Evolutionary conservation across 92 coral and sea anemone species (phyloP).

Genomic region (Porites lobata): DNA sequence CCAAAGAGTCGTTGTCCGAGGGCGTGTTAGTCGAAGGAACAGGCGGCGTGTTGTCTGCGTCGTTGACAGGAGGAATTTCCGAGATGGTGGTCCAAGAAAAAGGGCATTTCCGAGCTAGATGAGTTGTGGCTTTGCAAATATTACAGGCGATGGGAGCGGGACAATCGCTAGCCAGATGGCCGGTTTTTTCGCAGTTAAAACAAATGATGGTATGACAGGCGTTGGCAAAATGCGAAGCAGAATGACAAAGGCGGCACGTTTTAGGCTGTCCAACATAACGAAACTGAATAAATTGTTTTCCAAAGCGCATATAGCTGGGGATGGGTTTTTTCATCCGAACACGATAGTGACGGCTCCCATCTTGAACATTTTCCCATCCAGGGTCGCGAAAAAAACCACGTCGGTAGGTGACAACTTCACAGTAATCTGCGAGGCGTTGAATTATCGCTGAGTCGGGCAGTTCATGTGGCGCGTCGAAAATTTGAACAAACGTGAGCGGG

Average conservation of each 20-base stretch:
- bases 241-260: conserved; percentile 34
- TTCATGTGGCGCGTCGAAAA: conserved; percentile 34
- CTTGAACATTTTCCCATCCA: not conserved
- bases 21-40: no score
- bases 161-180: conserved; percentile 18
- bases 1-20: no score
- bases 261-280: conserved; percentile 10
- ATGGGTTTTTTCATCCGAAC: not conserved
- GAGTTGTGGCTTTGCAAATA: not conserved
- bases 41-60: no score
- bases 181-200: conserved; percentile 31
- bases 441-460: conserved; percentile 30
- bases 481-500: not conserved
- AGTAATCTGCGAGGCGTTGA: not conserved
- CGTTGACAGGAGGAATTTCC: no score
- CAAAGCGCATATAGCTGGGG: conserved; percentile 30
- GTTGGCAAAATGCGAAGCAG: conserved; percentile 23
- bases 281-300: not conserved
- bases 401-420: not conserved
- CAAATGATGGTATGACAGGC: not conserved
- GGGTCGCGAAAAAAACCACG: not conserved
- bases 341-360: not conserved
- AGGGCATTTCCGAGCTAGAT: not conserved
- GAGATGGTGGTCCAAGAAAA: not conserved
- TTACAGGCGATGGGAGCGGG: not conserved